Evolutionary conservation across 2,797 vertebrate genomes (phyloP), one percentile per base, ranked within the genome.

Genomic region (Erpetoichthys calabaricus): DNA sequence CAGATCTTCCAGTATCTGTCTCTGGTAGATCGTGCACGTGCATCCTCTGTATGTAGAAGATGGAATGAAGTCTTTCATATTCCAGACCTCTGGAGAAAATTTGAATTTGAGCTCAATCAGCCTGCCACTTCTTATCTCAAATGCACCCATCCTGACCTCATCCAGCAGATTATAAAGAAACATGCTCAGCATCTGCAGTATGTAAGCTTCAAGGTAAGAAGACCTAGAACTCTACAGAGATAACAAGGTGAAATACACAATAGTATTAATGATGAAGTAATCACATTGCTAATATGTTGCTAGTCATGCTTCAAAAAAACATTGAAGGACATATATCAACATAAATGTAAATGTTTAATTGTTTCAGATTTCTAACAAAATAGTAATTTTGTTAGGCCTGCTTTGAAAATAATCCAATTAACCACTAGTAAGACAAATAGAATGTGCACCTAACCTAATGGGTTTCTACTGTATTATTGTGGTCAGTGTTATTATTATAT

Each of bases 121-220:
- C 85, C 88, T 42, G 87, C 89, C 53, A 89, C 88, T 5, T 91
- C 89, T 49, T 92, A 91, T 67, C 77, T 94, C 67, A 87, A 87
- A 65, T 89, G 89, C 54, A 92, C 90, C 2, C 90, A 92, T 65
- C 92, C 90, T 5, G 88, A 91, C 75, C 88, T 94, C 63, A 90
- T 94, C 68, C 90, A 91, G 75, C 91, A 94, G 80, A 91, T 94
- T 75, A 90, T 94, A 75, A 90, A 89, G 79, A 89, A 71, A 60
- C 90, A 92, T 1, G 86, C 86, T 25, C 77, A 89, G 55, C 89
- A 93, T 70, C 85, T 94, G 66, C 89, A 92, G 62, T 90, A 89
- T 4, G 84, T 95, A 66, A 94, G 89, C 71, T 92, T 94, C 76
- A 92, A 91, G 83, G 90, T 92, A 77, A 66, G 64, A 61, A 56